phyloP scores from a whole-genome alignment of 2,113 vertebrate species.

The Callorhinus ursinus region DNA sequence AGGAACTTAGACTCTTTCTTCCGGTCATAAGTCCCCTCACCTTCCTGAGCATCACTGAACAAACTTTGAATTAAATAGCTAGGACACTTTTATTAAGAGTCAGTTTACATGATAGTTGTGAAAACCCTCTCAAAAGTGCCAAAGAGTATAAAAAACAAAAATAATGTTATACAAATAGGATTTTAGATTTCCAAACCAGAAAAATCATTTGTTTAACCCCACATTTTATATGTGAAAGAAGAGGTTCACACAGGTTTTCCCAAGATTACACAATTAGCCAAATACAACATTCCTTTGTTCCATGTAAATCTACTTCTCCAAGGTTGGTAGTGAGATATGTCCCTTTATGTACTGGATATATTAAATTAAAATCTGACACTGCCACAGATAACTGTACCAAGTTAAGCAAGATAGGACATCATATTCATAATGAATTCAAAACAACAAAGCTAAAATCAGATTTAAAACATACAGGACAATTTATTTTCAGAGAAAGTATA shows the following conservation, averaged over 20 bases:
- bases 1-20: background rate
- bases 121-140: background rate
- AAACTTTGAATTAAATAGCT: background rate
- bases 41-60: background rate
- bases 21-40: background rate
- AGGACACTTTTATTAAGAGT: background rate
- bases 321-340: background rate
- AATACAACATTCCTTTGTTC: background rate
- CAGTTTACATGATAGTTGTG: background rate
- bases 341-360: background rate
- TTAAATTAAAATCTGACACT: constrained; percentile 40
- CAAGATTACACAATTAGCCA: background rate
- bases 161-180: background rate
- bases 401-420: background rate
- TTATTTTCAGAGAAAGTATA: background rate
- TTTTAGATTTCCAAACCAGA: constrained; percentile 4
- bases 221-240: background rate
- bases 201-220: background rate
- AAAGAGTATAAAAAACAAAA: background rate
- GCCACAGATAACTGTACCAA: background rate
- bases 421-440: background rate
- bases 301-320: background rate
- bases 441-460: background rate
- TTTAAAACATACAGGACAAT: background rate
- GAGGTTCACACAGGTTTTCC: background rate